Percentiles rank a stretch among this genome's conserved stretches.
Conservation (phyloP, 2,888 invertebrate genomes). For the Phoenoteleia sp. region DNA sequence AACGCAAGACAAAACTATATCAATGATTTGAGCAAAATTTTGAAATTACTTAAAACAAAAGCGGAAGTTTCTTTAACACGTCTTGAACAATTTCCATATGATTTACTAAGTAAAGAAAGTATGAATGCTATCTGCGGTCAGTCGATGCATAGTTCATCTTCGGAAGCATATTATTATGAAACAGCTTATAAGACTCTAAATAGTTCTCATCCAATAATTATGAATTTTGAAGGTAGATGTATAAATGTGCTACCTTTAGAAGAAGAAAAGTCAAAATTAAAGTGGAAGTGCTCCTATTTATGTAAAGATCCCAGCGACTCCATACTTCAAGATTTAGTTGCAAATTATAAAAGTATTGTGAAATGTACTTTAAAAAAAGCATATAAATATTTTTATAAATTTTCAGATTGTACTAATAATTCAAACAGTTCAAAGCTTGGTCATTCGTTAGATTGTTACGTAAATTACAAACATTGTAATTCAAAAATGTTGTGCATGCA, state of each 20-base stretch:
- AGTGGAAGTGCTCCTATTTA: conserved; percentile 14
- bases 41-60: too few relatives aligned
- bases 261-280: not conserved
- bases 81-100: not conserved
- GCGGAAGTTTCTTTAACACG: not conserved
- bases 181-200: conserved; percentile 13
- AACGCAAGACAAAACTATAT: too few relatives aligned
- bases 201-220: not conserved
- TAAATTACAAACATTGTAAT: not conserved
- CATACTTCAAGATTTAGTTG: too few relatives aligned
- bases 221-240: conserved; percentile 1
- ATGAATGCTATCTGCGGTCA: conserved; percentile 6
- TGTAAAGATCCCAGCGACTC: too few relatives aligned
- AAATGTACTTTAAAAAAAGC: not conserved
- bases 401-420: not conserved
- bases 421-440: conserved; percentile 9
- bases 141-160: conserved; percentile 14
- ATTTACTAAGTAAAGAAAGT: not conserved
- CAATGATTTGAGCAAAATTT: too few relatives aligned
- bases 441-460: conserved; percentile 37
- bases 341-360: not conserved
- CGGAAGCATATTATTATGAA: conserved; percentile 25
- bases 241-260: conserved; percentile 1
- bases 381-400: not conserved
- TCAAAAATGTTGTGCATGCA: conserved; percentile 10